phyloP scores from a whole-genome alignment of 2,888 invertebrate species.

The Heliconius ismenius region DNA sequence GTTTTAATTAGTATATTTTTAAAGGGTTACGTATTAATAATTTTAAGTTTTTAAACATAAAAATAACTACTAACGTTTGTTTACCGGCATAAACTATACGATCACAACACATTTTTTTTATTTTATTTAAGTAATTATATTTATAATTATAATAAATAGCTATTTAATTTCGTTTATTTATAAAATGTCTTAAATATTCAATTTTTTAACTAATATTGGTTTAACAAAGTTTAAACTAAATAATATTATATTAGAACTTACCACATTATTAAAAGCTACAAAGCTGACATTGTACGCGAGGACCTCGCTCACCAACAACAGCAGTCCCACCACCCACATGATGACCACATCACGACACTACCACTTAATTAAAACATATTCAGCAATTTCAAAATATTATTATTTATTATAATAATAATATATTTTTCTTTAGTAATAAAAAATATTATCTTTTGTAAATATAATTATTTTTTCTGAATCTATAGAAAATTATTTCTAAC shows the following conservation, averaged over 20 bases:
- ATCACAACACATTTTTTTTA: no score
- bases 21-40: no score
- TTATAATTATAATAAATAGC: no score
- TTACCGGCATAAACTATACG: no score
- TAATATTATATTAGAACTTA: constrained; percentile 51
- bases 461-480: neutral
- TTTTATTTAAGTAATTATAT: no score
- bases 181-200: no score
- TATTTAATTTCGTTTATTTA: no score
- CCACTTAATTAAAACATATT: constrained; percentile 38
- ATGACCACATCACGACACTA: constrained; percentile 64
- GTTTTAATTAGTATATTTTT: no score
- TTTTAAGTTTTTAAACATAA: no score
- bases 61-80: no score
- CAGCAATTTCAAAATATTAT: neutral
- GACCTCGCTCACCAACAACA: constrained; percentile 65
- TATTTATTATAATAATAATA: neutral
- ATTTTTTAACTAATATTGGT: no score
- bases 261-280: constrained; percentile 58
- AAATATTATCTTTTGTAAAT: neutral
- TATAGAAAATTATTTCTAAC: neutral
- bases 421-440: neutral
- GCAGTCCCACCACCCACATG: constrained; percentile 68
- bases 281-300: constrained; percentile 64
- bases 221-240: neutral